Percentiles rank a stretch among this genome's conserved stretches.
Conservation (phyloP, 2,113 vertebrate species). For the Triplophysa tibetana region DNA sequence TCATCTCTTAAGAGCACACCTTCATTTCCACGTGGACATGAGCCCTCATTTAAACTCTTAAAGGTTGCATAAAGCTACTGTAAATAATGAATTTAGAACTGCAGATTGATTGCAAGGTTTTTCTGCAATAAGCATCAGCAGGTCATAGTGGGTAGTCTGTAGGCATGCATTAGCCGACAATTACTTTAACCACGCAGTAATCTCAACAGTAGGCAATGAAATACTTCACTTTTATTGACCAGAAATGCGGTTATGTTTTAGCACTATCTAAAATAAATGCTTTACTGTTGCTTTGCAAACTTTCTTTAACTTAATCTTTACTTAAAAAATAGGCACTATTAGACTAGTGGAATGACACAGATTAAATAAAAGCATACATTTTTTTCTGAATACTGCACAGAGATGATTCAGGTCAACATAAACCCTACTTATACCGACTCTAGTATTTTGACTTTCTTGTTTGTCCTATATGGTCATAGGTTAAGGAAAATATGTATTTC, state of each 20-base stretch:
- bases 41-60: no score
- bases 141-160: no score
- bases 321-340: no score
- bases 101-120: no score
- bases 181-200: background rate
- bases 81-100: no score
- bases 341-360: no score
- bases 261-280: no score
- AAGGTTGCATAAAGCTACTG: no score
- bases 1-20: background rate
- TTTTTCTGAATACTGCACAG: background rate
- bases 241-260: background rate
- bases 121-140: no score
- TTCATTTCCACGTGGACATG: background rate
- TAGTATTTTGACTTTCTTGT: slow-evolving; percentile 15
- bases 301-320: no score
- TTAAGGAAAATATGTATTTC: no score
- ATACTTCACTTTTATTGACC: background rate
- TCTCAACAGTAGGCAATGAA: background rate
- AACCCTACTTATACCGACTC: background rate
- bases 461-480: background rate
- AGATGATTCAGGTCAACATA: background rate
- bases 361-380: background rate
- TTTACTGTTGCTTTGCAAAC: no score
- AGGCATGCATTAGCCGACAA: background rate